Percentiles rank a stretch among this genome's conserved stretches.
phyloP scores from a whole-genome alignment of 2,888 invertebrate species.

The Eupithecia exiguata region DNA sequence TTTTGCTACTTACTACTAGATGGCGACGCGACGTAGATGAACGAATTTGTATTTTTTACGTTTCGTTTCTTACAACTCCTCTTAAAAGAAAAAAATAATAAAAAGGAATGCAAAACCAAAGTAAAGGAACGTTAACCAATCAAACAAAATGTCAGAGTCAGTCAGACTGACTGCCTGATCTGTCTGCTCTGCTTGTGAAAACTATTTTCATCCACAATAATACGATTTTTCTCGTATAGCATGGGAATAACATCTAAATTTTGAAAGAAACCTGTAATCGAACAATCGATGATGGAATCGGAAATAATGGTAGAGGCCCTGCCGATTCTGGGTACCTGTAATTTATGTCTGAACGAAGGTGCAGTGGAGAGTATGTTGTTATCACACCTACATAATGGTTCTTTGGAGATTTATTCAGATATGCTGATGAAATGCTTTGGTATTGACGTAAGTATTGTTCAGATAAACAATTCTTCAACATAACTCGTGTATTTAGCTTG shows the following conservation, averaged over 20 bases:
- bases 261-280: slow-evolving; percentile 25
- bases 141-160: slow-evolving; percentile 22
- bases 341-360: slow-evolving; percentile 72
- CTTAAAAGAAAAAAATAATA: neutral
- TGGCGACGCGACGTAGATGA: neutral
- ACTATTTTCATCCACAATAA: neutral
- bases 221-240: slow-evolving; percentile 22
- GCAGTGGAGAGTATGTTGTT: slow-evolving; percentile 74
- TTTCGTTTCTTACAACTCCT: neutral
- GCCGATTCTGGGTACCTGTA: slow-evolving; percentile 72
- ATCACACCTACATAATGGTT: slow-evolving; percentile 56
- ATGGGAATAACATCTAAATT: slow-evolving; percentile 1
- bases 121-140: neutral
- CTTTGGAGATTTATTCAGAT: slow-evolving; percentile 62
- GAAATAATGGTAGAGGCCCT: slow-evolving; percentile 72
- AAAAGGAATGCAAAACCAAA: neutral
- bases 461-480: neutral
- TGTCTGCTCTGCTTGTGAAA: neutral
- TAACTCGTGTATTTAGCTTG: neutral
- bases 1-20: neutral
- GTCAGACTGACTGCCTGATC: no score
- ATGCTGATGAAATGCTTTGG: slow-evolving; percentile 72
- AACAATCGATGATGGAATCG: slow-evolving; percentile 56
- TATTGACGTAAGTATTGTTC: slow-evolving; percentile 70
- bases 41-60: neutral